These are phyloP conservation scores for Linyphia triangularis DNA, from an alignment of 2,888 invertebrate species.

Conservation along the genomic window DNA sequence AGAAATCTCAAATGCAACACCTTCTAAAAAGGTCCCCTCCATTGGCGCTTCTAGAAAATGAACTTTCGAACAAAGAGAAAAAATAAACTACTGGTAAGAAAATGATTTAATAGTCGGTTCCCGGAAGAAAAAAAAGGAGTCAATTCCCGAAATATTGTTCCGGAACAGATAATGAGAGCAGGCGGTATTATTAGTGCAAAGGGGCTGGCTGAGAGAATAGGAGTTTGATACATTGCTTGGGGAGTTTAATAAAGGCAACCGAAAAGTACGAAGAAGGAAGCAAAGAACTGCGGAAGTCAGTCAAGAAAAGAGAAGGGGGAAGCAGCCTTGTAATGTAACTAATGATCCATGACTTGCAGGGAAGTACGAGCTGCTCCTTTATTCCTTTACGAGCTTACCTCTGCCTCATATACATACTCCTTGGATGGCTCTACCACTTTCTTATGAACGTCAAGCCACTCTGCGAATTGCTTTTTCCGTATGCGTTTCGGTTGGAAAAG, in stretches of 20 bases:
- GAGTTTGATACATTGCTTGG: slow-evolving; percentile 71
- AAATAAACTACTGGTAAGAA: slow-evolving; percentile 20
- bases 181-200: slow-evolving; percentile 62
- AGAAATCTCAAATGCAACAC: neutral
- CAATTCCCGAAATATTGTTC: slow-evolving; percentile 71
- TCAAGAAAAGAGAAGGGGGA: slow-evolving; percentile 15
- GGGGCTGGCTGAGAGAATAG: slow-evolving; percentile 55
- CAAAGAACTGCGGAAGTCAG: slow-evolving; percentile 36
- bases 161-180: slow-evolving; percentile 65
- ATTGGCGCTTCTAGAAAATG: neutral
- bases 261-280: slow-evolving; percentile 63
- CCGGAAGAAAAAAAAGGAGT: slow-evolving; percentile 24
- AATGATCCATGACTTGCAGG: slow-evolving; percentile 72
- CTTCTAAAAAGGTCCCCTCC: slow-evolving; percentile 2
- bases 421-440: slow-evolving; percentile 60
- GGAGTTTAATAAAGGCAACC: slow-evolving; percentile 72
- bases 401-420: slow-evolving; percentile 72
- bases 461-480: slow-evolving; percentile 65
- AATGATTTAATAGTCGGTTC: slow-evolving; percentile 42
- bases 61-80: slow-evolving; percentile 1
- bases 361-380: slow-evolving; percentile 58
- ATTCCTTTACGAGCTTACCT: slow-evolving; percentile 69
- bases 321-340: slow-evolving; percentile 68
- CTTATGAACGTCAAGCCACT: slow-evolving; percentile 66
- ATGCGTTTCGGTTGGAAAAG: slow-evolving; percentile 63